Conservation (phyloP, 2,888 invertebrate species). For the Liodrosophila aerea region DNA sequence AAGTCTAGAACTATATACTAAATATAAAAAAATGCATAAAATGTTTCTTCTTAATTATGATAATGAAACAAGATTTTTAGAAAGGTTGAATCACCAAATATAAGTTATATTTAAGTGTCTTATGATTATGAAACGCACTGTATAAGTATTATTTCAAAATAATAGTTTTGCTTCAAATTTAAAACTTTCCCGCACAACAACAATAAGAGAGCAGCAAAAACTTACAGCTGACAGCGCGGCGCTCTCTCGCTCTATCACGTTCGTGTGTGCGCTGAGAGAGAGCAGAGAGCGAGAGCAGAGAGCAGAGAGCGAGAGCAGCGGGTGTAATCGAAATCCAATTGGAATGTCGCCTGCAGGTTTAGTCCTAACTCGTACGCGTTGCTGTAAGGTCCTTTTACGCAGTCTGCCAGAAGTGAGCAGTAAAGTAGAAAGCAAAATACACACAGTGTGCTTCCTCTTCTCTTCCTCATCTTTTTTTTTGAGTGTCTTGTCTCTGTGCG, state of each 20-base stretch:
- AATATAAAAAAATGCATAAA: no score
- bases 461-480: no score
- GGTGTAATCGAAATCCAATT: slow-evolving; percentile 36
- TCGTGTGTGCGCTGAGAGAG: background rate
- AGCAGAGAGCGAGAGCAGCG: no score
- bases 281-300: background rate
- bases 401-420: slow-evolving; percentile 50
- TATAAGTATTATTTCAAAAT: no score
- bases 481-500: slow-evolving; percentile 32
- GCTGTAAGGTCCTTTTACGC: slow-evolving; percentile 61
- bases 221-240: slow-evolving; percentile 30
- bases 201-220: slow-evolving; percentile 7
- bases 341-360: slow-evolving; percentile 41
- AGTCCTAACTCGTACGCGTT: slow-evolving; percentile 73
- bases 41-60: no score
- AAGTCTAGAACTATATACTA: no score
- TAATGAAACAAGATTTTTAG: no score
- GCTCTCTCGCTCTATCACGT: background rate
- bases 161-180: no score
- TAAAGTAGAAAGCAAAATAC: slow-evolving; percentile 8
- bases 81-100: no score
- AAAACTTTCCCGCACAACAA: slow-evolving; percentile 14
- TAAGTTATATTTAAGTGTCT: no score
- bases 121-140: no score
- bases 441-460: slow-evolving; percentile 1